Percentiles rank a stretch among this genome's conserved stretches.
These are phyloP conservation scores for Agonopterix subpropinquella DNA, from an alignment of 2,888 invertebrate species.

Conservation along the genomic window DNA sequence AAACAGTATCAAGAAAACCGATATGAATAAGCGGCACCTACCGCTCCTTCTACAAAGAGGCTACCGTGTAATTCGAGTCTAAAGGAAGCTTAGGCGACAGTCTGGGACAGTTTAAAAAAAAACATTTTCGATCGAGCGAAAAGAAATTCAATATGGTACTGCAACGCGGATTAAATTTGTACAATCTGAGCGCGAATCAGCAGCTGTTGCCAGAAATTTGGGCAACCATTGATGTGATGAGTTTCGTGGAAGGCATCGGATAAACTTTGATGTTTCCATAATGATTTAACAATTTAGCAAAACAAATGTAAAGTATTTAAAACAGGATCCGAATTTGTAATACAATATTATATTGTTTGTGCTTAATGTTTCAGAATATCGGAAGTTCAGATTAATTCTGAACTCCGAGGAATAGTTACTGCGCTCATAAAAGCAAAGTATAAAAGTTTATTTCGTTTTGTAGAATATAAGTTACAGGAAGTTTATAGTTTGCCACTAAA, in stretches of 20 bases:
- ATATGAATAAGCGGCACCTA: slow-evolving; percentile 48
- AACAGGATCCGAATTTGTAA: no score
- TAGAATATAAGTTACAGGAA: slow-evolving; percentile 4
- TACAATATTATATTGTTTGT: no score
- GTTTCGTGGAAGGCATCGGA: slow-evolving; percentile 24
- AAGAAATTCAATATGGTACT: slow-evolving; percentile 67
- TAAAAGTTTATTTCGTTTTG: neutral
- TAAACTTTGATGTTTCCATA: slow-evolving; percentile 32
- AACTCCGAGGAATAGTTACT: no score
- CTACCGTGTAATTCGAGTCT: slow-evolving; percentile 69
- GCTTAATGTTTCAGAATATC: no score
- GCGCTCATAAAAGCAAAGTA: no score
- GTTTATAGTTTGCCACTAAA: slow-evolving; percentile 18
- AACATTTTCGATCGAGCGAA: slow-evolving; percentile 58
- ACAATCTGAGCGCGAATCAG: slow-evolving; percentile 59
- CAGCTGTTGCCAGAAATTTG: slow-evolving; percentile 65
- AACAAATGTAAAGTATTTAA: no score
- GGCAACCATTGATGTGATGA: slow-evolving; percentile 45
- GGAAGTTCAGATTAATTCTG: no score
- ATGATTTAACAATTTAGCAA: neutral
- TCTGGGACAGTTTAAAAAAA: slow-evolving; percentile 57
- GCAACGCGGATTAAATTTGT: slow-evolving; percentile 68
- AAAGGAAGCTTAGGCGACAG: slow-evolving; percentile 68
- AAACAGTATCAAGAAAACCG: slow-evolving; percentile 38
- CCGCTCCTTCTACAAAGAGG: slow-evolving; percentile 40